Conservation (phyloP, 2,797 vertebrate genomes). For the Tapirus indicus region DNA sequence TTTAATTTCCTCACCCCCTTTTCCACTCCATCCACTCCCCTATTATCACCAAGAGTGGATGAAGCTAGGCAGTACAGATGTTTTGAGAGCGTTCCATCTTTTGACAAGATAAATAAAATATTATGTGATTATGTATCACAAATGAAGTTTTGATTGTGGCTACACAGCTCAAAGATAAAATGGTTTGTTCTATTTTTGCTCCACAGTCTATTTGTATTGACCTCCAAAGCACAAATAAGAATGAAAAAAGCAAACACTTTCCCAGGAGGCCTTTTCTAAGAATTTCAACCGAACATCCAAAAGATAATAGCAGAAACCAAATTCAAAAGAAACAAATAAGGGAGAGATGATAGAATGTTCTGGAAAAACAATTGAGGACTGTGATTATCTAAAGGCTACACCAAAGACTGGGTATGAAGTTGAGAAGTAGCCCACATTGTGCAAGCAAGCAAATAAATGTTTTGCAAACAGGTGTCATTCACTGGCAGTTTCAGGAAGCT, state of each 20-base stretch:
- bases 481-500: neutral
- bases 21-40: fast-evolving
- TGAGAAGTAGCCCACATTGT: neutral
- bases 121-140: neutral
- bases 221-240: neutral
- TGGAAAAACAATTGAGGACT: neutral
- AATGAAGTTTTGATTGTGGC: neutral
- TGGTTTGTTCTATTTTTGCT: neutral
- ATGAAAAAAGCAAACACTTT: neutral
- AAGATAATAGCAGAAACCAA: conserved; percentile 1
- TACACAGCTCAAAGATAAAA: neutral
- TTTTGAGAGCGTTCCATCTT: neutral
- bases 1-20: neutral
- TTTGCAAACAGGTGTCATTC: conserved; percentile 6
- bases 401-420: neutral
- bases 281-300: neutral
- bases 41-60: neutral
- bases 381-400: neutral
- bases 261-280: conserved; percentile 34
- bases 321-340: conserved; percentile 39
- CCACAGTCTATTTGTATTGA: neutral
- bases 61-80: neutral
- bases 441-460: neutral
- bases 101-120: conserved; percentile 15
- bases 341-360: neutral